Base-by-base conservation (phyloP, 2,113 vertebrate genomes). In the Paramisgurnus dabryanus region DNA sequence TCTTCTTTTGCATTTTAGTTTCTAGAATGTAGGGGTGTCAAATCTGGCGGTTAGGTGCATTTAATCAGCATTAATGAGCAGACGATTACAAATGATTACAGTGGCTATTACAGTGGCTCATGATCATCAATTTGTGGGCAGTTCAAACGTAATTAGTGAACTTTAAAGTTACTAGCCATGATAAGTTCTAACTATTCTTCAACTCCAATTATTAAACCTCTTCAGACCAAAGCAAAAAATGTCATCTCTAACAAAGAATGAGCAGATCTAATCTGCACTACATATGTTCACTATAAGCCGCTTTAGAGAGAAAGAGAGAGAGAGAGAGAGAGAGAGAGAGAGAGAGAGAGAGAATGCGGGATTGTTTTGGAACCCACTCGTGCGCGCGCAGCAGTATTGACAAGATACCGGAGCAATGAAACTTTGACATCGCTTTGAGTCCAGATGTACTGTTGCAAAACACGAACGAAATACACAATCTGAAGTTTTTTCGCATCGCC, bases 241-340 rank as follows among this genome's bases (percentile, higher is more conserved):
- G 55, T 18, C 4, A 43, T 39, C 55, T 73, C 17, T 27, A 22
- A 73, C 55, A 60, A 60, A 22, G 17, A 40, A 45, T 74, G 6
- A 22, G 17, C 40, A 58, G 1, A 61, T 61, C n/a, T 17, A 15
- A 63, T 63, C 4, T 18, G 61, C 45, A 12, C 74, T 53, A 41
- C 61, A 76, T 76, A 76, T 76, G 74, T 76, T 76, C 61, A 50
- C 45, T 43, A 50, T 64, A 76, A 76, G 27, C 74, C 61, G 74
- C 45, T 76, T 76, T 65, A 13, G 1, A n/a, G 55, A 73, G 50
- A 43, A 34, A 18, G 9, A 47, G 72, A 49, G 7, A 41, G 43
- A 47, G 40, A 49, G 15, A n/a, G 17, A 41, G 57, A 11, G 57
- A 73, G 69, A 22, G 69, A n/a, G 15, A 60, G 72, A 43, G 57